Percentiles rank a stretch among this genome's conserved stretches.
phyloP scores from a whole-genome alignment of 1,140 invertebrate species.

The Bombus affinis region DNA sequence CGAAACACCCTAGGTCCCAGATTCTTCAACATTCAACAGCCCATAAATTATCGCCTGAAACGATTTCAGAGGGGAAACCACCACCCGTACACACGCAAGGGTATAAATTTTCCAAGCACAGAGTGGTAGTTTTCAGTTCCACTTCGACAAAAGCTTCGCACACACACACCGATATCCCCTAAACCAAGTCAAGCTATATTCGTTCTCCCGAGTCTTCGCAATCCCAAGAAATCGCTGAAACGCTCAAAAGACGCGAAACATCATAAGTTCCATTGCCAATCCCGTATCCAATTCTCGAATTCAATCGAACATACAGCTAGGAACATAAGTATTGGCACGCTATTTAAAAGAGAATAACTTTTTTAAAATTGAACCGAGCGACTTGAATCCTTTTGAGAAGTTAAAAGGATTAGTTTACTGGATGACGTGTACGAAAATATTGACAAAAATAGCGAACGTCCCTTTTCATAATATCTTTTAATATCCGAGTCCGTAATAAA shows the following conservation, averaged over 20 bases:
- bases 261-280: background rate
- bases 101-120: background rate
- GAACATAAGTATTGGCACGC: no score
- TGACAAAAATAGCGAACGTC: no score
- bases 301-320: no score
- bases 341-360: no score
- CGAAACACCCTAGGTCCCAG: no score
- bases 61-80: background rate
- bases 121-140: background rate
- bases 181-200: background rate
- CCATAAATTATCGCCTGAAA: background rate
- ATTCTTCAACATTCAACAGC: conserved; percentile 1
- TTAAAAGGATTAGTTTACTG: no score
- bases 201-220: background rate
- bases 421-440: no score
- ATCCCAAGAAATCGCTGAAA: background rate
- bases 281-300: background rate
- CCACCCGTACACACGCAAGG: background rate
- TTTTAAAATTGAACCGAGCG: no score
- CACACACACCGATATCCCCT: no score
- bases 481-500: no score
- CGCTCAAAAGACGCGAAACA: background rate
- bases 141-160: background rate
- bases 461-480: no score
- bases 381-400: no score